Conservation (phyloP, 1,140 invertebrate species). For the Drosophila truncata region DNA sequence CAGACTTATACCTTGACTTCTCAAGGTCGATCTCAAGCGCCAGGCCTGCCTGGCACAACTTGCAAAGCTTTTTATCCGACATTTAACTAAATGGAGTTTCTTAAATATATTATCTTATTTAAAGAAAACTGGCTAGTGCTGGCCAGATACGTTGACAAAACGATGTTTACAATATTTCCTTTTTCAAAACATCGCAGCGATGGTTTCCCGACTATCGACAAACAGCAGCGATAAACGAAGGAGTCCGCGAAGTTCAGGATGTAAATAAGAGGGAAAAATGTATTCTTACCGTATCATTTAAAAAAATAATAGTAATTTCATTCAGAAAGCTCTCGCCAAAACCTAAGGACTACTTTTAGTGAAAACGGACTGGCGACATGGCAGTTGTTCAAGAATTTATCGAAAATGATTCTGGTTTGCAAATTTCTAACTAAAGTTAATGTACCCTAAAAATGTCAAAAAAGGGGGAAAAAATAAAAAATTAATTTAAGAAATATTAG, state of each 20-base stretch:
- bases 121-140: not conserved
- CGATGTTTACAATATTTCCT: not conserved
- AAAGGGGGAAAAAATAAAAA: not conserved
- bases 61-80: constrained; percentile 2
- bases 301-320: too few relatives aligned
- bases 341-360: too few relatives aligned
- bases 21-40: not conserved
- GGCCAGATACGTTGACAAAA: not conserved
- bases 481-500: not conserved
- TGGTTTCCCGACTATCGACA: too few relatives aligned
- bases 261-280: too few relatives aligned
- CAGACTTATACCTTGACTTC: not conserved
- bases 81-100: not conserved
- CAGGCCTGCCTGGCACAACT: constrained; percentile 6
- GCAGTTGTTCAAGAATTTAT: too few relatives aligned
- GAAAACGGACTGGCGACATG: too few relatives aligned
- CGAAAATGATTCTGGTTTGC: too few relatives aligned
- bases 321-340: too few relatives aligned
- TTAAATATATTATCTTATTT: not conserved
- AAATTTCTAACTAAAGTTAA: not conserved
- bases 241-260: too few relatives aligned
- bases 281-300: too few relatives aligned
- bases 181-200: too few relatives aligned
- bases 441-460: not conserved
- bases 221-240: too few relatives aligned